phyloP scores from a whole-genome alignment of 2,888 invertebrate genomes.

The Meta bourneti region DNA sequence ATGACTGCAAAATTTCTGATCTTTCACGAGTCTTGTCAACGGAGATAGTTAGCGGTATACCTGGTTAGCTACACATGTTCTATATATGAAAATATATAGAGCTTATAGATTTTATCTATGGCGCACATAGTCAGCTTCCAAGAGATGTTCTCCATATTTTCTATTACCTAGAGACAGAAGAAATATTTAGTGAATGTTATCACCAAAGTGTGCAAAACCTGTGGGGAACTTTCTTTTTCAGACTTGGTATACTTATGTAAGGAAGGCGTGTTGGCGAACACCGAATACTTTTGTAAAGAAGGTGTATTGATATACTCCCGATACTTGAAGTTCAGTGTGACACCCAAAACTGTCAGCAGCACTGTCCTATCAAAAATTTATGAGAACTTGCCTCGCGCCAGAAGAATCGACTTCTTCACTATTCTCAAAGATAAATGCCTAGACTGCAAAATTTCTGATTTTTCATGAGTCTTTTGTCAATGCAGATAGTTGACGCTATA shows the following conservation, averaged over 20 bases:
- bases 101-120: neutral
- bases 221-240: neutral
- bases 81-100: too few relatives aligned
- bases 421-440: neutral
- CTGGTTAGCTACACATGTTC: too few relatives aligned
- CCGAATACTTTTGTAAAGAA: neutral
- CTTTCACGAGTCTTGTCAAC: too few relatives aligned
- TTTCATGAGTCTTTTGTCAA: too few relatives aligned
- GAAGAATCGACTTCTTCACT: neutral
- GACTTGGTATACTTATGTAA: too few relatives aligned
- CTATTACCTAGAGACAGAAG: neutral
- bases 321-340: neutral
- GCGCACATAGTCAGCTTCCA: neutral
- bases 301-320: neutral
- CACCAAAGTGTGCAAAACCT: neutral
- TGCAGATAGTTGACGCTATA: too few relatives aligned
- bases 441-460: too few relatives aligned
- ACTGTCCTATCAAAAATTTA: neutral
- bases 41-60: too few relatives aligned
- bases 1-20: too few relatives aligned
- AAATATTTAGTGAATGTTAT: neutral
- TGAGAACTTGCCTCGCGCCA: neutral
- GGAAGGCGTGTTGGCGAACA: too few relatives aligned
- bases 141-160: constrained; percentile 9
- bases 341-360: neutral